Conservation (phyloP, 2,797 vertebrate species). For the Siniperca obscura region DNA sequence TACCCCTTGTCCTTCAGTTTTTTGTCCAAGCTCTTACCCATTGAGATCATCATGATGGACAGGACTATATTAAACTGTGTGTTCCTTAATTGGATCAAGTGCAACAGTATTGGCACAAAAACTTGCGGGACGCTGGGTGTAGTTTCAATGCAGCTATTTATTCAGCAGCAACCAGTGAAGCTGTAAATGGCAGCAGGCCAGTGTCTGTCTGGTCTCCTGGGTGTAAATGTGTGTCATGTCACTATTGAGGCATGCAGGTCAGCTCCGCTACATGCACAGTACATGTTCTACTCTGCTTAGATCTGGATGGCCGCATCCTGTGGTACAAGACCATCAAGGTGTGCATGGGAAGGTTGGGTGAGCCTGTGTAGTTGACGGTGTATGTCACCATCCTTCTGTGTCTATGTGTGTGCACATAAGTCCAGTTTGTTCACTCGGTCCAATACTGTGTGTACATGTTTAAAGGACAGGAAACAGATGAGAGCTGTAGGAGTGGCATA, state of each 20-base stretch:
- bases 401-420: background rate
- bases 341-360: conserved; percentile 38
- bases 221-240: conserved; percentile 58
- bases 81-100: background rate
- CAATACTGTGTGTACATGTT: background rate
- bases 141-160: conserved; percentile 55
- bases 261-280: conserved; percentile 38
- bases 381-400: conserved; percentile 1
- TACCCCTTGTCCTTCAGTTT: background rate
- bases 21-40: background rate
- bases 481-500: background rate
- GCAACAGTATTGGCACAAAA: conserved; percentile 1
- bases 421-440: conserved; percentile 23
- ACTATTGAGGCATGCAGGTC: conserved; percentile 63
- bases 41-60: background rate
- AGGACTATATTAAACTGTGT: background rate
- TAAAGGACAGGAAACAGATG: background rate
- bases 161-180: conserved; percentile 39
- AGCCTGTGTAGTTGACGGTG: conserved; percentile 28
- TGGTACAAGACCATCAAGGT: conserved; percentile 55
- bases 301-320: conserved; percentile 71
- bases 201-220: conserved; percentile 51
- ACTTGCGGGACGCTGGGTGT: background rate
- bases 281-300: conserved; percentile 67
- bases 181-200: conserved; percentile 59